Conservation (phyloP, 2,888 invertebrate species). For the Meiosimyza decipiens region DNA sequence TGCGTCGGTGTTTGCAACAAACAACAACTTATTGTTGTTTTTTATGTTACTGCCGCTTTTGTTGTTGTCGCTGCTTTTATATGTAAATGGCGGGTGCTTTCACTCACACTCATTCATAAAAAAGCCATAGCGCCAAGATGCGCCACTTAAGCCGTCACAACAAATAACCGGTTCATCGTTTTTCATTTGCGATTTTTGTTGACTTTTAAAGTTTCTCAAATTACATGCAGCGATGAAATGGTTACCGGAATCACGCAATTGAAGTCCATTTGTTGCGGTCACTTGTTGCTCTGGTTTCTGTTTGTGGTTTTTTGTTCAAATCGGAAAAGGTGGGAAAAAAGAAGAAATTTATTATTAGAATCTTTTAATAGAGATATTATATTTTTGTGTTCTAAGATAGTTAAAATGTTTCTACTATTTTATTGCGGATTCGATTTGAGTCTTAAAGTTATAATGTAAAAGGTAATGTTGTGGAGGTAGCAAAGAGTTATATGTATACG, state of each 20-base stretch:
- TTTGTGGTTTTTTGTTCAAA: not conserved
- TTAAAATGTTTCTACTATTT: too few relatives aligned
- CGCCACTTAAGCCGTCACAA: constrained; percentile 17
- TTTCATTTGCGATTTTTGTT: not conserved
- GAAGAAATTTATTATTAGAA: too few relatives aligned
- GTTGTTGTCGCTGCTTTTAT: not conserved
- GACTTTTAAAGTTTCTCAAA: too few relatives aligned
- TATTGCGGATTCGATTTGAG: too few relatives aligned
- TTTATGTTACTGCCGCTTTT: not conserved
- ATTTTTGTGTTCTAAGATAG: too few relatives aligned
- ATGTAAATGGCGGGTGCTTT: constrained; percentile 8
- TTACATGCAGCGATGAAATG: not conserved
- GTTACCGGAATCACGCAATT: constrained; percentile 16
- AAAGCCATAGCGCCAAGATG: not conserved
- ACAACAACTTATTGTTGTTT: not conserved
- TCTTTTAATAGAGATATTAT: too few relatives aligned
- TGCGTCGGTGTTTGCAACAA: not conserved
- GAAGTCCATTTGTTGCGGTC: not conserved
- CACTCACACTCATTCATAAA: constrained; percentile 12
- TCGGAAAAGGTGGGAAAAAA: constrained; percentile 12
- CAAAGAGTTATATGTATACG: too few relatives aligned
- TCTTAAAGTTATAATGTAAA: too few relatives aligned
- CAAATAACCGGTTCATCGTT: constrained; percentile 18
- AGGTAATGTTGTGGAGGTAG: too few relatives aligned
- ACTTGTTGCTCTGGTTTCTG: not conserved